Evolutionary conservation across 2,888 invertebrate genomes (phyloP), one percentile per base, ranked within the genome.

Genomic region (Pseudococcus longispinus): DNA sequence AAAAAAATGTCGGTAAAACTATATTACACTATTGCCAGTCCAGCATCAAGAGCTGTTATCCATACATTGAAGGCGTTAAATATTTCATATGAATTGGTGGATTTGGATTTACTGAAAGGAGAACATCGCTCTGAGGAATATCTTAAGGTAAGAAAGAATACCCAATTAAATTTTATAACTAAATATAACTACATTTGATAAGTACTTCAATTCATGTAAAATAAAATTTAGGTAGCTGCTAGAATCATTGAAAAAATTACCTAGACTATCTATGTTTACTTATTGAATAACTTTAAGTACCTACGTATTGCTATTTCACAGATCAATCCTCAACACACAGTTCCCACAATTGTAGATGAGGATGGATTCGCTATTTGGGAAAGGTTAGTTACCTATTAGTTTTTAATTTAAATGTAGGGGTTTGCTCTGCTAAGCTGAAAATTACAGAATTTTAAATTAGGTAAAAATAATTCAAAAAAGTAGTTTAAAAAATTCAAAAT

Each of bases 291-390:
- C n/a, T n/a, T n/a, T n/a, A n/a, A n/a, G n/a, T n/a, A n/a, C n/a
- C n/a, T 37, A n/a, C n/a, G n/a, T 1, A 32, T 18, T 26, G n/a
- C 11, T 42, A 32, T 60, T 15, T 44, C 44, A 13, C 26, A 85
- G 85, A n/a, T 85, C 2, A 85, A 85, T 74, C 85, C 85, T 13
- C 70, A 65, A 13, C 65, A 65, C 13, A 85, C 65, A 15, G 44
- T 85, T 23, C 85, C 85, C 20, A 65, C 65, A 3, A 42, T 85
- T 23, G 11, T 44, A 11, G 85, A 85, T 44, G 85, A 80, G 2
- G 77, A 65, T 26, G 85, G 85, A 37, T 70, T 65, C 26, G 65
- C 42, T 3, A 80, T 80, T 9, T 80, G 77, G 77, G 77, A 80
- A 42, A 80, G 77, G 77, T 80, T 37, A 37, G 37, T 37, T 37